Evolutionary conservation across 1,140 invertebrate species (phyloP), one percentile per base, ranked within the genome.

Genomic region (Eubasilissa regina): DNA sequence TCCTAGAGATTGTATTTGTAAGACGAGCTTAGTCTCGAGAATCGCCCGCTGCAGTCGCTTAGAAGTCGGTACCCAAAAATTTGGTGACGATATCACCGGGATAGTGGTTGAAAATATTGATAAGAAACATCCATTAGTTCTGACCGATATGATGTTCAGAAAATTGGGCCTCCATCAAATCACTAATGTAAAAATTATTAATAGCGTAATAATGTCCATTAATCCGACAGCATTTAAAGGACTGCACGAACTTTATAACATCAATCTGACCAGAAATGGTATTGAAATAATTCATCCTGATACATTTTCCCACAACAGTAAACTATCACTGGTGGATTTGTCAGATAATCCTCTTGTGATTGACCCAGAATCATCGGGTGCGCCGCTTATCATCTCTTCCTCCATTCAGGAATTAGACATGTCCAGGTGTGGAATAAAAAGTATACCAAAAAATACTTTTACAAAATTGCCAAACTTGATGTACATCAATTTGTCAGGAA

Each of bases 391-490:
- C 45, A 89, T 92, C 72, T 91, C 93, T 10, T 87, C 90, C 1
- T 92, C 89, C 43, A 89, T 94, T 17, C 91, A 91, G 77, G 93
- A 94, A 84, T 86, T 94, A 35, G 91, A 92, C 77, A 87, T 94
- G 58, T 93, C 93, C 9, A 89, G 91, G 56, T 94, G 93, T 84
- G 91, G 92, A 56, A 85, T 94, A 70, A 86, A 89, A 62, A 89
- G 90, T 77, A 85, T 94, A 35, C 89, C 90, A 1, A 89, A 88
- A 44, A 89, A 89, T 15, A 91, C 92, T 0, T 93, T 94, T 78
- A 86, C 88, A 6, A 89, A 92, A 78, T 91, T 94, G 87, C 85
- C 88, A 4, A 90, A 90, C 62, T 86, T 94, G 0, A 89, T 91
- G 70, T 94, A 91, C 81, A 89, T 94, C 13, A 93, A 92, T 81